These are phyloP conservation scores for Psilanteris sp. DNA, from an alignment of 1,140 invertebrate species.

Conservation along the genomic window DNA sequence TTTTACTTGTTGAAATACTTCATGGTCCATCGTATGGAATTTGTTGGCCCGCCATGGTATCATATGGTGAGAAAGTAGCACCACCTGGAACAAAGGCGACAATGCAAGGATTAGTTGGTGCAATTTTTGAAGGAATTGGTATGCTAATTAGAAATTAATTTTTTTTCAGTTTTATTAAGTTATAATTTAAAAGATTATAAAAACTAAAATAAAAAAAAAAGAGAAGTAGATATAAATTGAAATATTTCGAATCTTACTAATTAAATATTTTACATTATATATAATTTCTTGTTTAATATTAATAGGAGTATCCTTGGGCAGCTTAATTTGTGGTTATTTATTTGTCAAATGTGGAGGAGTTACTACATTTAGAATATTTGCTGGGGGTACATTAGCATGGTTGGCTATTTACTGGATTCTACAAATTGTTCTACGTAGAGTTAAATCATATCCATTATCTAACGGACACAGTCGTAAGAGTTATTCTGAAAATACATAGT, in stretches of 20 bases:
- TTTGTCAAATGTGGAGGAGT: conserved; percentile 83
- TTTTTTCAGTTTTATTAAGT: neutral
- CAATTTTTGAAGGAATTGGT: conserved; percentile 92
- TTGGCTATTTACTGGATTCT: conserved; percentile 83
- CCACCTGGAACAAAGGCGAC: conserved; percentile 93
- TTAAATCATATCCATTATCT: conserved; percentile 71
- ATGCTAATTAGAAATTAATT: neutral
- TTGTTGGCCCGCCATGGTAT: conserved; percentile 93
- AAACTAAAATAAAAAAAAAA: too few species aligned
- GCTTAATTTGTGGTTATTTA: conserved; percentile 86
- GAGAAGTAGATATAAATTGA: too few species aligned
- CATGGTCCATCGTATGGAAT: conserved; percentile 94
- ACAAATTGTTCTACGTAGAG: conserved; percentile 79
- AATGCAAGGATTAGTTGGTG: conserved; percentile 90
- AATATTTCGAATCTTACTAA: too few species aligned
- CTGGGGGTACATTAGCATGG: conserved; percentile 83
- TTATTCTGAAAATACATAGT: conserved; percentile 45
- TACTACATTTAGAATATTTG: conserved; percentile 86
- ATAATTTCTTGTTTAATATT: conserved; percentile 37
- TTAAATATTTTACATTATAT: neutral
- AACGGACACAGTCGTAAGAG: conserved; percentile 77
- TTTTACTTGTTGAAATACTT: conserved; percentile 90
- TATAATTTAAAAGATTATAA: neutral
- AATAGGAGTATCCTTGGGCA: conserved; percentile 86
- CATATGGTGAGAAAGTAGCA: conserved; percentile 91